Percentiles rank a stretch among this genome's conserved stretches.
phyloP scores from a whole-genome alignment of 1,140 invertebrate species.

The Mycetomoellerius zeteki region DNA sequence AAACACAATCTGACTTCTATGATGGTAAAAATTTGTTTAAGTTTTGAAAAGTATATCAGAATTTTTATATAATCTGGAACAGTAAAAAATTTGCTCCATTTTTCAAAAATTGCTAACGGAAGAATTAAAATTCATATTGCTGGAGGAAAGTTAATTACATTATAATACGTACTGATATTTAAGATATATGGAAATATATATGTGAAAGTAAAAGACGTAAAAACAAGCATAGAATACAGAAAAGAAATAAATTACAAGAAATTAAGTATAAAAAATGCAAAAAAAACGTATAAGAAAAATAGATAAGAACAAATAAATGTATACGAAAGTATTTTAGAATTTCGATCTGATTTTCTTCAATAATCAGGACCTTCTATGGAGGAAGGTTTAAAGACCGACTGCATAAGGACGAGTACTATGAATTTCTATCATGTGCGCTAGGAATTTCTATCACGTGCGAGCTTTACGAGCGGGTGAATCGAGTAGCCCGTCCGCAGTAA shows the following conservation, averaged over 20 bases:
- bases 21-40: too few relatives aligned
- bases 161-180: background rate
- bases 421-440: background rate
- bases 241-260: background rate
- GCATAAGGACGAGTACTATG: background rate
- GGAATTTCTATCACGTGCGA: background rate
- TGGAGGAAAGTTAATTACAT: too few relatives aligned
- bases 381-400: background rate
- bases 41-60: too few relatives aligned
- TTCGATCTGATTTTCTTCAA: background rate
- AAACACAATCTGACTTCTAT: too few relatives aligned
- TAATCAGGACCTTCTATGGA: background rate
- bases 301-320: background rate
- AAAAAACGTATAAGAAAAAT: background rate
- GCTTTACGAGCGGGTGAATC: slow-evolving; percentile 11
- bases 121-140: too few relatives aligned
- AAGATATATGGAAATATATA: background rate
- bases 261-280: background rate
- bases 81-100: too few relatives aligned
- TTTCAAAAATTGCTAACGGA: too few relatives aligned
- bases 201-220: background rate
- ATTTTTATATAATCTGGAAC: too few relatives aligned
- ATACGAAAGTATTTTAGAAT: background rate
- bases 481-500: background rate
- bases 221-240: background rate